Conservation (phyloP, 2,113 vertebrate genomes). For the Toxostoma redivivum region DNA sequence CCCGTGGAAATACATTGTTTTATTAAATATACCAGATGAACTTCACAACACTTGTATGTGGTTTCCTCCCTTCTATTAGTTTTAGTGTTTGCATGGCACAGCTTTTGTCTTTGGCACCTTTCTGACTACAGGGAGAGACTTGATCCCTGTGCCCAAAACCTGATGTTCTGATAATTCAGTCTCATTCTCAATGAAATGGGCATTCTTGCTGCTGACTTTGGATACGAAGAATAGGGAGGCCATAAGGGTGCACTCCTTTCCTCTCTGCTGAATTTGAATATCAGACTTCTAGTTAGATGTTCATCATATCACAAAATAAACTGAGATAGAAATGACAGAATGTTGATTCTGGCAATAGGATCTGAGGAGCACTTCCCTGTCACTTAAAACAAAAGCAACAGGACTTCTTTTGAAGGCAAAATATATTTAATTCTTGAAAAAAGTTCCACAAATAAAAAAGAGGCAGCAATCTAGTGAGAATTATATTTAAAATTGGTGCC, state of each 20-base stretch:
- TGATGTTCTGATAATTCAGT: neutral
- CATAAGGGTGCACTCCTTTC: neutral
- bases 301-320: neutral
- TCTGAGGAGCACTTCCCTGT: neutral
- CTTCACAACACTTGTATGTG: neutral
- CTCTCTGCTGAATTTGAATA: neutral
- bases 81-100: neutral
- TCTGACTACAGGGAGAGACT: neutral
- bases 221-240: neutral
- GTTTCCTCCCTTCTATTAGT: neutral
- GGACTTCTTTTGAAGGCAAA: neutral
- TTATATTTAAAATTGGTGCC: conserved; percentile 16
- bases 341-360: neutral
- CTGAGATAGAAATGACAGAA: neutral
- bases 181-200: neutral
- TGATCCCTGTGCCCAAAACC: neutral
- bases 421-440: neutral
- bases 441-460: neutral
- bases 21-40: neutral
- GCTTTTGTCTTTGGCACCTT: neutral
- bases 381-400: neutral
- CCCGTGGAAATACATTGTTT: neutral
- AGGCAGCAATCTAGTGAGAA: neutral
- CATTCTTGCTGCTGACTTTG: neutral
- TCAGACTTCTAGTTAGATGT: neutral